Evolutionary conservation across 2,797 vertebrate species (phyloP), one percentile per base, ranked within the genome.

Genomic region (Neolamprologus multifasciatus): DNA sequence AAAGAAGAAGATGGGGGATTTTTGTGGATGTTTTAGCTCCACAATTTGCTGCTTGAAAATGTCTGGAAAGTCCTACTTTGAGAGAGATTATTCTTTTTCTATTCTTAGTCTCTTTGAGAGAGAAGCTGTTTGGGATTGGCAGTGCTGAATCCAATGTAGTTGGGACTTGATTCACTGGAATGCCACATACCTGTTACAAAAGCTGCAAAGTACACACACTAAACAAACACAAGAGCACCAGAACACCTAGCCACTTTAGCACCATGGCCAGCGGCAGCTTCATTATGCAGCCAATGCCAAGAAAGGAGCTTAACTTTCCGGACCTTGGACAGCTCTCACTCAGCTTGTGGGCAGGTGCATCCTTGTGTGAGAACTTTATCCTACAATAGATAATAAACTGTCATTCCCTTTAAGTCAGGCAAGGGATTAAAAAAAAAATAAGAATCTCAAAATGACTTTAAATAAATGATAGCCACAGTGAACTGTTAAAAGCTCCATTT

Each of bases 281-380:
- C 82, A 78, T 77, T 86, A 92, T 87, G 84, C 55, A 89, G 83
- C 84, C 84, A 87, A 83, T 8, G 88, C 91, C 89, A 91, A 88
- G 83, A 92, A 82, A 88, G 87, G 82, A 87, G 92, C 91, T 94
- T 92, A 92, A 92, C 89, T 93, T 89, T 91, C 87, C 91, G 87
- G 85, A 85, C 82, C 88, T 89, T 92, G 93, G 93, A 95, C 90
- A 90, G 87, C 83, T 45, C 87, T 91, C 87, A 84, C 59, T 85
- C 88, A 82, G 84, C 88, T 91, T 91, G 92, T 71, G 83, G 57
- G 48, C 55, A 80, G 84, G 82, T 84, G 90, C 38, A 54, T 88
- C 67, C 83, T 40, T 85, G 23, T 81, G 81, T 84, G 5, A 76
- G 43, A 76, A 76, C 17, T 31, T 76, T 9, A 76, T 76, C 26